Percentiles rank a stretch among this genome's conserved stretches.
These are phyloP conservation scores for Araneus ventricosus DNA, from an alignment of 1,140 invertebrate genomes.

Conservation along the genomic window DNA sequence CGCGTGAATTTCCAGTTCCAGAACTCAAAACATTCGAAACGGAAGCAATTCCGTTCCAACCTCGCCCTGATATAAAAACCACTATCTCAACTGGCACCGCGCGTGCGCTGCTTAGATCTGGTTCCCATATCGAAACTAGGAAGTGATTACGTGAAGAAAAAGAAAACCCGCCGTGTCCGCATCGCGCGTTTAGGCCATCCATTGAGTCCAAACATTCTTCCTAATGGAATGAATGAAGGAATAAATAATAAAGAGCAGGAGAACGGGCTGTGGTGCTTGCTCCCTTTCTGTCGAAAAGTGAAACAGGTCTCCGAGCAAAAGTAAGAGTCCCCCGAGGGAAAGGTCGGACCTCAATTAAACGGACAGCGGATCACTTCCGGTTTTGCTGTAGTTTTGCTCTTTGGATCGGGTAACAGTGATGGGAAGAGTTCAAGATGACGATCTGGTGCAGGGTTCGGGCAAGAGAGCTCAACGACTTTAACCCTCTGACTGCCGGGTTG, in stretches of 20 bases:
- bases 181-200: background rate
- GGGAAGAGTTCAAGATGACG: background rate
- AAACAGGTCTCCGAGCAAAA: background rate
- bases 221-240: background rate
- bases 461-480: no score
- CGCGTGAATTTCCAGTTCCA: no score
- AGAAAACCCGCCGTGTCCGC: background rate
- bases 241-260: background rate
- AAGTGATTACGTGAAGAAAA: background rate
- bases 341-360: background rate
- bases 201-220: background rate
- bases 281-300: constrained; percentile 19
- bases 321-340: background rate
- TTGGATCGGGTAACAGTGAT: background rate
- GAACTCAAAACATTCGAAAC: background rate
- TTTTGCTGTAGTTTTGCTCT: background rate
- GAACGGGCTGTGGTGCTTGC: background rate
- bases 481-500: no score
- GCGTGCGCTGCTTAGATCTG: background rate
- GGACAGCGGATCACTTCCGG: background rate
- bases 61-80: background rate
- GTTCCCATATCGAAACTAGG: background rate
- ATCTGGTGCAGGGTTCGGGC: background rate
- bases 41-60: background rate
- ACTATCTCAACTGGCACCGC: background rate